Percentiles rank a stretch among this genome's conserved stretches.
Conservation (phyloP, 2,797 vertebrate genomes). For the Decapterus maruadsi region DNA sequence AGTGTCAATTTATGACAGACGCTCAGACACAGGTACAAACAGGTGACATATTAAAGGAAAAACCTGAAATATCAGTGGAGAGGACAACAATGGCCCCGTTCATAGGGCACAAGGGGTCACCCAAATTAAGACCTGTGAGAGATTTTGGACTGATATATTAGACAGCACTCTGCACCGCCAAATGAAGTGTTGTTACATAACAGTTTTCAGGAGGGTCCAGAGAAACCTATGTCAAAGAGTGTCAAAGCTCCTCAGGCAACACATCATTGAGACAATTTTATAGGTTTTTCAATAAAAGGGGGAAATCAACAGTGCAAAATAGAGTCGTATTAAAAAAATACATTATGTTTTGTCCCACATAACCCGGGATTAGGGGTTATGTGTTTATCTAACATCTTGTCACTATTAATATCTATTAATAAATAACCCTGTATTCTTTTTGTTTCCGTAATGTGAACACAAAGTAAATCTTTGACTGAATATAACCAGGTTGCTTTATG, state of each 20-base stretch:
- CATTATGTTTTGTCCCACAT: not conserved
- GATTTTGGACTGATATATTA: not conserved
- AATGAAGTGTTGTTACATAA: too few relatives aligned
- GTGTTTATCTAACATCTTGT: conserved; percentile 1
- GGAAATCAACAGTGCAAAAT: conserved; percentile 2
- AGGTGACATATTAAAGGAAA: not conserved
- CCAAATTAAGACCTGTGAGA: not conserved
- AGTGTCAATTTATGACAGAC: not conserved
- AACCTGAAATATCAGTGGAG: not conserved
- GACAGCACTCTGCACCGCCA: too few relatives aligned
- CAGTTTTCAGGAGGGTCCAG: too few relatives aligned
- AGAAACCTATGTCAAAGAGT: too few relatives aligned
- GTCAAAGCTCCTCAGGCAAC: too few relatives aligned
- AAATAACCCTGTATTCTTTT: not conserved
- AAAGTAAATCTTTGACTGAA: not conserved
- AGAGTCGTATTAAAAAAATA: not conserved
- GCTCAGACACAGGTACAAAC: not conserved
- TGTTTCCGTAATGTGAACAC: not conserved
- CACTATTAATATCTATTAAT: too few relatives aligned
- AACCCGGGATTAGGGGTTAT: not conserved
- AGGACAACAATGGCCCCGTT: not conserved
- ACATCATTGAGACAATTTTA: too few relatives aligned
- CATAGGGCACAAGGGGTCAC: not conserved
- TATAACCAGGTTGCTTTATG: not conserved
- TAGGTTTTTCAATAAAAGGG: not conserved